These are phyloP conservation scores for Metallyticus violacea DNA, from an alignment of 2,888 invertebrate species.

Conservation along the genomic window DNA sequence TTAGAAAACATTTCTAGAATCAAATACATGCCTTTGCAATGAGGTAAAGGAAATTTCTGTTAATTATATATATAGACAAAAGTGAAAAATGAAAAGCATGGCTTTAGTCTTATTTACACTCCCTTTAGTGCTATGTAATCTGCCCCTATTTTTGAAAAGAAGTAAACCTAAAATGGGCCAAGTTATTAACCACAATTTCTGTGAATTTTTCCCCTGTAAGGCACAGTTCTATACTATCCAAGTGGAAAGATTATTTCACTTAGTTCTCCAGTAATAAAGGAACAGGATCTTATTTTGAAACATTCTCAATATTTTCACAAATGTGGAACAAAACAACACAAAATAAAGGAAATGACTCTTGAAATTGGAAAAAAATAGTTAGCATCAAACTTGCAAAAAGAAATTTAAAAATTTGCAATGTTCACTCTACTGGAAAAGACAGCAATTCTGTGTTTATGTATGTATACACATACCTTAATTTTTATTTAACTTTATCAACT, in stretches of 20 bases:
- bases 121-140: not conserved
- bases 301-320: not conserved
- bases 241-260: not conserved
- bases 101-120: not conserved
- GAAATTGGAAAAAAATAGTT: not conserved
- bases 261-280: not conserved
- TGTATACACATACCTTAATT: not conserved
- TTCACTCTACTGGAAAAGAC: not conserved
- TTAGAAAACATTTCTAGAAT: not conserved
- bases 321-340: not conserved
- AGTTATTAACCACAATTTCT: not conserved
- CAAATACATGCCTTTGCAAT: not conserved
- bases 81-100: not conserved
- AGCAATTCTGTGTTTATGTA: no score
- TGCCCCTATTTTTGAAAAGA: not conserved
- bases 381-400: not conserved
- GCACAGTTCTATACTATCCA: conserved; percentile 13
- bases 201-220: not conserved
- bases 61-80: not conserved
- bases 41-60: not conserved
- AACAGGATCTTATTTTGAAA: not conserved
- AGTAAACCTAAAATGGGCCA: not conserved
- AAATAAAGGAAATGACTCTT: not conserved
- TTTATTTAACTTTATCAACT: not conserved
- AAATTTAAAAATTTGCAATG: not conserved